Percentiles rank a stretch among this genome's conserved stretches.
Conservation (phyloP, 1,140 invertebrate genomes). For the Pectinophora gossypiella region DNA sequence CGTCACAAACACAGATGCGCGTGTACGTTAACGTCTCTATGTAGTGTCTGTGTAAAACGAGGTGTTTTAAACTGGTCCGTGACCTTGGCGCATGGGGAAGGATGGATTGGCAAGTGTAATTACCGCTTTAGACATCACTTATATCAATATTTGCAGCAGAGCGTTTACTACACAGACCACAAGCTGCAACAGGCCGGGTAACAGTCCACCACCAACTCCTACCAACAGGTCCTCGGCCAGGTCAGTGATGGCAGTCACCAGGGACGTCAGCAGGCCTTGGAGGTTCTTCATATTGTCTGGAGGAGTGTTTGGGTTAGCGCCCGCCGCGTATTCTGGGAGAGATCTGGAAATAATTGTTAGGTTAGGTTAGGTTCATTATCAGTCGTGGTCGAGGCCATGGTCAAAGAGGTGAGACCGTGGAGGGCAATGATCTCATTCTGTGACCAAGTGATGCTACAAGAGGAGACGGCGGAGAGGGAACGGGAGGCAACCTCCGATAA, state of each 20-base stretch:
- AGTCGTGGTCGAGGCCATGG: too few species aligned
- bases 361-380: too few species aligned
- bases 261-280: constrained; percentile 43
- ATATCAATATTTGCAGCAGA: constrained; percentile 21
- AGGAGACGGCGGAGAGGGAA: background rate
- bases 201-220: constrained; percentile 49
- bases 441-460: background rate
- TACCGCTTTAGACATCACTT: too few species aligned
- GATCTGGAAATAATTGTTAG: too few species aligned
- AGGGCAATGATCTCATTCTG: background rate
- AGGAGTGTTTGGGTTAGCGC: constrained; percentile 50
- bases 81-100: too few species aligned
- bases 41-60: too few species aligned
- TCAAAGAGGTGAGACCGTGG: too few species aligned
- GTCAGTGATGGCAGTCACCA: constrained; percentile 44
- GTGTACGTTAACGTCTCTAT: too few species aligned
- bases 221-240: constrained; percentile 48
- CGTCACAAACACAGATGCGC: too few species aligned
- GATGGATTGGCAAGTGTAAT: too few species aligned
- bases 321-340: constrained; percentile 54
- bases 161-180: constrained; percentile 48
- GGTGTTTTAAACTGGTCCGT: too few species aligned
- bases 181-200: constrained; percentile 52
- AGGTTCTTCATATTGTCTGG: constrained; percentile 34
- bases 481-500: background rate